Conservation (phyloP, 1,140 invertebrate genomes). For the Tetraneura akinire region DNA sequence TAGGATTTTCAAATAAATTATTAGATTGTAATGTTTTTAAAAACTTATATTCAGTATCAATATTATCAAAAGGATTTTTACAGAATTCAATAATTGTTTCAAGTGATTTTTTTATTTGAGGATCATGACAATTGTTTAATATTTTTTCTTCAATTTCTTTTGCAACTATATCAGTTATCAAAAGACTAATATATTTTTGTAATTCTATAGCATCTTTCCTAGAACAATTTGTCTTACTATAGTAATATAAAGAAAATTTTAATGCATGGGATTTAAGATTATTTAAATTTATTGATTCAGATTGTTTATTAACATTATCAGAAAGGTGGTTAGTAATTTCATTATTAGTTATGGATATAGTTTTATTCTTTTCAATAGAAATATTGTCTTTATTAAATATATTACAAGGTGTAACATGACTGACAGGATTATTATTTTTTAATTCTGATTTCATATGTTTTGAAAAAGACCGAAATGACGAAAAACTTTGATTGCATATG, state of each 20-base stretch:
- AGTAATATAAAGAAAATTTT: no score
- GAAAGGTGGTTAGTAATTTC: neutral
- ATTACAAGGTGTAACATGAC: neutral
- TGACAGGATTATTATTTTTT: neutral
- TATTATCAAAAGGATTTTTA: neutral
- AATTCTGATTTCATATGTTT: neutral
- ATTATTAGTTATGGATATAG: neutral
- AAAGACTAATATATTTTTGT: no score
- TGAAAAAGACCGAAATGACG: neutral
- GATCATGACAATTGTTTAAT: no score
- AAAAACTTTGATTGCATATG: neutral
- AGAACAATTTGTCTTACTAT: no score
- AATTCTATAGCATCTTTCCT: no score
- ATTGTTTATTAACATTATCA: neutral
- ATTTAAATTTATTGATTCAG: conserved; percentile 2
- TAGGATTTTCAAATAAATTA: no score
- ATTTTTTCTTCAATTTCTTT: no score
- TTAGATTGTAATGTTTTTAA: neutral
- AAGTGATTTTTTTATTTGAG: no score
- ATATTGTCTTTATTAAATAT: neutral
- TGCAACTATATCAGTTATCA: no score
- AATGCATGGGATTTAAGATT: neutral
- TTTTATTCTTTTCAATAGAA: neutral
- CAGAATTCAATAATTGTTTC: neutral
- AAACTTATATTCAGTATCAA: neutral